These are phyloP conservation scores for Psilopogon haemacephalus DNA, from an alignment of 2,113 vertebrate species.

Conservation along the genomic window DNA sequence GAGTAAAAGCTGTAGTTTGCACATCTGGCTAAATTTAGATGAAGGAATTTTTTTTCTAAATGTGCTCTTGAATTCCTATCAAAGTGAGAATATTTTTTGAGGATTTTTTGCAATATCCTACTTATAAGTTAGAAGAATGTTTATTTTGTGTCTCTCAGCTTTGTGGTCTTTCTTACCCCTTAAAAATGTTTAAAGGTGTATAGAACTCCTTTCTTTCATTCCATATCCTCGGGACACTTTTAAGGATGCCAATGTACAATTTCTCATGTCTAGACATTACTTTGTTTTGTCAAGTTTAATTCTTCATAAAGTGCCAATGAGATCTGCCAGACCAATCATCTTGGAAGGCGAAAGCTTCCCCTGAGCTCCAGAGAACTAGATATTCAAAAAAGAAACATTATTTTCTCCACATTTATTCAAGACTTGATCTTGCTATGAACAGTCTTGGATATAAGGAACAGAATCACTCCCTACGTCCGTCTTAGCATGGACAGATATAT, in stretches of 20 bases:
- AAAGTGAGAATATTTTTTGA: background rate
- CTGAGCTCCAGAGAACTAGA: background rate
- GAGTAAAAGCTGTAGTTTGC: background rate
- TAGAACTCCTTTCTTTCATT: background rate
- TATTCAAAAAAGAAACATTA: background rate
- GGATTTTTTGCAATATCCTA: background rate
- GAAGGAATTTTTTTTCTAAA: background rate
- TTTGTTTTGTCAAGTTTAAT: constrained; percentile 6
- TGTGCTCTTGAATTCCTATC: background rate
- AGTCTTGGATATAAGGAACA: background rate
- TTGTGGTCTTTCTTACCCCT: background rate
- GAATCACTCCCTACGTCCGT: accelerated
- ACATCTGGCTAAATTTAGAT: constrained; percentile 2
- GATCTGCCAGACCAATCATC: background rate
- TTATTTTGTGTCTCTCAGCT: background rate
- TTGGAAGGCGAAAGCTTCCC: background rate
- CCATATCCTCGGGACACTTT: background rate
- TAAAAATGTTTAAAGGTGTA: background rate
- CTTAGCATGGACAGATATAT: background rate
- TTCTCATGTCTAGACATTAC: constrained; percentile 32
- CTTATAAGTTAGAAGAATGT: background rate
- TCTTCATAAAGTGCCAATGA: background rate
- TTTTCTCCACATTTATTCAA: background rate
- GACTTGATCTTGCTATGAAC: background rate
- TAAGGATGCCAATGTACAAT: background rate